phyloP scores from a whole-genome alignment of 2,113 vertebrate species.

The Chitala chitala region DNA sequence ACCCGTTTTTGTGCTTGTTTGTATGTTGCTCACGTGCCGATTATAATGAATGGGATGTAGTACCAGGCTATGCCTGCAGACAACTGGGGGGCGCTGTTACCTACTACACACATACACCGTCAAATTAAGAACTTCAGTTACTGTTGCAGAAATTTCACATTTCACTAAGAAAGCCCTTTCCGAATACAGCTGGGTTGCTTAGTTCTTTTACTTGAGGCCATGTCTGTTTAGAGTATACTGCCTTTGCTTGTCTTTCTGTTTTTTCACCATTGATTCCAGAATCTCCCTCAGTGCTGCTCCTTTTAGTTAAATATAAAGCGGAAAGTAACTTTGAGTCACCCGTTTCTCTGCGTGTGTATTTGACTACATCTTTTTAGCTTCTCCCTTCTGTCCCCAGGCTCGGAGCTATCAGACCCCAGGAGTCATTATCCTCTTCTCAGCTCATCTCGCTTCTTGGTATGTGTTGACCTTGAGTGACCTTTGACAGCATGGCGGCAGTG shows the following conservation, averaged over 20 bases:
- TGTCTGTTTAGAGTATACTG: not conserved
- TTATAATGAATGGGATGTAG: not conserved
- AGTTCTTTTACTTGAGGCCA: not conserved
- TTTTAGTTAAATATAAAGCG: not conserved
- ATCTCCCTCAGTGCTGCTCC: not conserved
- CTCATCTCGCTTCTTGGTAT: not conserved
- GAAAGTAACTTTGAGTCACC: not conserved
- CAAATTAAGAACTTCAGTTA: not conserved
- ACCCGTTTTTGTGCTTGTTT: not conserved
- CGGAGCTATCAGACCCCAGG: not conserved
- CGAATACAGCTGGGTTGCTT: slow-evolving; percentile 6
- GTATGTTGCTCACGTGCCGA: not conserved
- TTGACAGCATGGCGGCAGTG: not conserved
- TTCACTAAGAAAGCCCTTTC: not conserved
- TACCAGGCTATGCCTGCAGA: not conserved
- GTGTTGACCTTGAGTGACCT: not conserved
- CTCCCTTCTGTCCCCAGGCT: not conserved
- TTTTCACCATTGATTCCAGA: not conserved
- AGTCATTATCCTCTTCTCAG: not conserved
- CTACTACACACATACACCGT: not conserved
- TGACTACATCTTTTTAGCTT: not conserved
- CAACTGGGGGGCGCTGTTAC: slow-evolving; percentile 5
- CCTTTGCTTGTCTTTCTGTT: slow-evolving; percentile 16
- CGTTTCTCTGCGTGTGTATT: slow-evolving; percentile 16
- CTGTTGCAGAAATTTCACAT: slow-evolving; percentile 14